A percentile compares a stretch with the other conserved stretches of the same genome.
phyloP scores from a whole-genome alignment of 2,888 invertebrate genomes.

The Acanthosoma haemorrhoidale region DNA sequence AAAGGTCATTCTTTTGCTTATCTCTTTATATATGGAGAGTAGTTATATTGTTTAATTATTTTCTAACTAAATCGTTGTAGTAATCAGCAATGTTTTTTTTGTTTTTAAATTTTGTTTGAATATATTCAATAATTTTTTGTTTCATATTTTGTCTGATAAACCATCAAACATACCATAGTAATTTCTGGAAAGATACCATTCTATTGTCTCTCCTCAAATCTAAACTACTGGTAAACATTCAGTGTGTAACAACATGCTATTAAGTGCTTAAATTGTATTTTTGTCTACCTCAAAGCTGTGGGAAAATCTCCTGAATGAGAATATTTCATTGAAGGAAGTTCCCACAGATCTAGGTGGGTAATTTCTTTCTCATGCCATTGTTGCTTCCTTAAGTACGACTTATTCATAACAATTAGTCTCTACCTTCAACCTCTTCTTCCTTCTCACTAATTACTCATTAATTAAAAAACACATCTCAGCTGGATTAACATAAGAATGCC shows the following conservation, averaged over 20 bases:
- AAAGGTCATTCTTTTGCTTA: too few species aligned
- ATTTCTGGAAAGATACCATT: neutral
- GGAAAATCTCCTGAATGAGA: conserved; percentile 27
- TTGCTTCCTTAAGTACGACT: conserved; percentile 30
- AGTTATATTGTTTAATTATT: too few species aligned
- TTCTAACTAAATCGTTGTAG: too few species aligned
- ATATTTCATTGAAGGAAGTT: conserved; percentile 33
- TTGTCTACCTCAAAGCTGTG: conserved; percentile 18
- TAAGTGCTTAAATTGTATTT: conserved; percentile 18
- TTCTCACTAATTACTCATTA: conserved; percentile 36
- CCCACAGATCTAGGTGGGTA: conserved; percentile 36
- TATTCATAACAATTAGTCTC: conserved; percentile 37
- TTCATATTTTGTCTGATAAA: too few species aligned
- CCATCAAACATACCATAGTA: too few species aligned
- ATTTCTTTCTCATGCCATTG: conserved; percentile 39
- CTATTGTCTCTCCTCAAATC: neutral
- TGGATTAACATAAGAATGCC: conserved; percentile 16
- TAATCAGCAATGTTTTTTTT: conserved; percentile 6
- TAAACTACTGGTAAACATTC: neutral
- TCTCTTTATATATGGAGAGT: too few species aligned
- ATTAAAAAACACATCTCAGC: conserved; percentile 22
- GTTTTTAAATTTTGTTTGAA: neutral
- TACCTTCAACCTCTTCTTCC: conserved; percentile 30
- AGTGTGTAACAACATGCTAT: conserved; percentile 16
- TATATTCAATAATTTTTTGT: too few species aligned